Base-by-base conservation (phyloP, 2,888 invertebrate species). In the Andrena marginata region DNA sequence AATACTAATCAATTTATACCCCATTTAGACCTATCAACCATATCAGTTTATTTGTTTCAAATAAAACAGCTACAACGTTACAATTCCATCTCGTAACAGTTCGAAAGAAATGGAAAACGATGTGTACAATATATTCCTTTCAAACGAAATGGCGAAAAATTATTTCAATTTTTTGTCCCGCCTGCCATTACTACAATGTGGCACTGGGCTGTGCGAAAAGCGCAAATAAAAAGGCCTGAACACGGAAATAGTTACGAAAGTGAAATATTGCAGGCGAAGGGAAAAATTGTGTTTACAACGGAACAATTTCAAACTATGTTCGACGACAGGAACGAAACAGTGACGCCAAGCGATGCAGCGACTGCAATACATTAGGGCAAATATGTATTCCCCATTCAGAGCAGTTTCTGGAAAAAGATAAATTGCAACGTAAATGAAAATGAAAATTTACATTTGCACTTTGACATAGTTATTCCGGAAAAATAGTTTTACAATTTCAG, bases 291-390 rank as follows among this genome's bases (percentile, higher is more conserved):
- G 20, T 59, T 59, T 42, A 26, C n/a, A 35, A 26, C 56, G 56
- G 59, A 35, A 42, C 56, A 59, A 69, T 59, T 59, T 69, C 69
- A 35, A 69, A 69, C 33, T 69, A 56, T 42, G 56, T 69, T 69
- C 35, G n/a, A 26, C 26, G 42, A 69, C n/a, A 29, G 23, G 42
- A 69, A 42, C 26, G 35, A 6, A 7, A 69, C 69, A 13, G 35
- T 0, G 13, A n/a, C 56, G 10, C 8, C 29, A n/a, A 42, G 26
- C 26, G 26, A n/a, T 1, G 0, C 2, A 13, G n/a, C 20, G 20
- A 42, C 42, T 29, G 26, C n/a, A n/a, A 29, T 59, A 42, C 26
- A 29, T 59, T 35, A 3, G 2, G n/a, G 8, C 26, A 69, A 59
- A 35, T 13, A 13, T 42, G 6, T 56, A 23, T 56, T 56, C 10